These are phyloP conservation scores for Tarsius wallacei DNA, from an alignment of 2,797 vertebrate genomes.

Conservation along the genomic window DNA sequence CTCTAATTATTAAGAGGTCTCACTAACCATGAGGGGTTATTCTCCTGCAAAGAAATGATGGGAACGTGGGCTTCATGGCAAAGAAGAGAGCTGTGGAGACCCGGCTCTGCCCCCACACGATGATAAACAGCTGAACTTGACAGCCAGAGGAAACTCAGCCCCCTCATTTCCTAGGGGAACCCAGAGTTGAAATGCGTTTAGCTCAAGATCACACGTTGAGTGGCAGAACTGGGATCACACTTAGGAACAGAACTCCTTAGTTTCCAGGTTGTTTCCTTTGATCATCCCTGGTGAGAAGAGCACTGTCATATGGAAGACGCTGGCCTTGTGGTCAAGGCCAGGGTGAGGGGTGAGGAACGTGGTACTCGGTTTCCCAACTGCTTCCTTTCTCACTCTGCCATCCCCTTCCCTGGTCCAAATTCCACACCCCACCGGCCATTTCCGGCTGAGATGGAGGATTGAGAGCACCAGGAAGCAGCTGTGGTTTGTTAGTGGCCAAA, in stretches of 20 bases:
- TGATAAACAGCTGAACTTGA: conserved; percentile 26
- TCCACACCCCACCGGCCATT: conserved; percentile 52
- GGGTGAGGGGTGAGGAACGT: neutral
- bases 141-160: conserved; percentile 53
- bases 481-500: conserved; percentile 49
- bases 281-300: neutral
- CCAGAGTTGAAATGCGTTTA: conserved; percentile 47
- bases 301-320: neutral
- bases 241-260: neutral
- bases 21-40: neutral
- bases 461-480: conserved; percentile 36
- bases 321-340: conserved; percentile 22
- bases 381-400: conserved; percentile 65
- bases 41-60: conserved; percentile 12
- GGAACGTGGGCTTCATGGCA: conserved; percentile 33
- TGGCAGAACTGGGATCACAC: conserved; percentile 32
- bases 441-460: conserved; percentile 22
- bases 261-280: neutral
- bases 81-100: neutral
- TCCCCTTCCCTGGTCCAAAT: conserved; percentile 49
- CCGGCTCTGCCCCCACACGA: neutral
- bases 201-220: conserved; percentile 8
- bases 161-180: conserved; percentile 51
- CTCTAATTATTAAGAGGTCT: neutral
- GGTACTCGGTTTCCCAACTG: conserved; percentile 1